A percentile compares a stretch with the other conserved stretches of the same genome.
Conservation (phyloP, 2,113 vertebrate species). For the Herpailurus yagouaroundi region DNA sequence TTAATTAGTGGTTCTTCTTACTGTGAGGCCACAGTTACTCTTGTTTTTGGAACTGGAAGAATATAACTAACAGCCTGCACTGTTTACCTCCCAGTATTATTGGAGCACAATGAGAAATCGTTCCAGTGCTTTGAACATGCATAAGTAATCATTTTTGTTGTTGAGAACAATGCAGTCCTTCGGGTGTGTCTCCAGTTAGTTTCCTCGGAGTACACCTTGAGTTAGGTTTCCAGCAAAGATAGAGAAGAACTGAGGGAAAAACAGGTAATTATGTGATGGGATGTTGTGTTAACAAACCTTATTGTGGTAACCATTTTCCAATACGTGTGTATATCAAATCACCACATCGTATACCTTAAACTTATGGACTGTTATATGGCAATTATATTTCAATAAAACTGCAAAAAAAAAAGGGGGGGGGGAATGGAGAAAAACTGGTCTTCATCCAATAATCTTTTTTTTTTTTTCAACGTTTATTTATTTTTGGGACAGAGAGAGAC, state of each 20-base stretch:
- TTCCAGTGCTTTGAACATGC: neutral
- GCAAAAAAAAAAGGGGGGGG: neutral
- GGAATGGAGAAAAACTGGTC: neutral
- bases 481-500: too few relatives aligned
- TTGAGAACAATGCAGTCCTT: neutral
- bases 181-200: neutral
- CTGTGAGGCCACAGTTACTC: too few relatives aligned
- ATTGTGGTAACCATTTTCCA: neutral
- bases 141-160: neutral
- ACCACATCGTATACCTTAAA: neutral
- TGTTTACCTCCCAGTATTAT: neutral
- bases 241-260: neutral
- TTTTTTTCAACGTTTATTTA: too few relatives aligned
- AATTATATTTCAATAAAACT: neutral
- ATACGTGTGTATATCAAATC: too few relatives aligned
- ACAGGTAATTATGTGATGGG: neutral
- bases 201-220: neutral
- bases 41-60: neutral
- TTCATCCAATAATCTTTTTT: neutral
- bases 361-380: neutral
- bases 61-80: neutral
- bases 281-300: neutral
- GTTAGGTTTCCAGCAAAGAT: neutral
- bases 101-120: neutral
- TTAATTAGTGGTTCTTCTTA: neutral